Evolutionary conservation across 2,888 invertebrate species (phyloP).

Genomic region (Onchidella celtica): DNA sequence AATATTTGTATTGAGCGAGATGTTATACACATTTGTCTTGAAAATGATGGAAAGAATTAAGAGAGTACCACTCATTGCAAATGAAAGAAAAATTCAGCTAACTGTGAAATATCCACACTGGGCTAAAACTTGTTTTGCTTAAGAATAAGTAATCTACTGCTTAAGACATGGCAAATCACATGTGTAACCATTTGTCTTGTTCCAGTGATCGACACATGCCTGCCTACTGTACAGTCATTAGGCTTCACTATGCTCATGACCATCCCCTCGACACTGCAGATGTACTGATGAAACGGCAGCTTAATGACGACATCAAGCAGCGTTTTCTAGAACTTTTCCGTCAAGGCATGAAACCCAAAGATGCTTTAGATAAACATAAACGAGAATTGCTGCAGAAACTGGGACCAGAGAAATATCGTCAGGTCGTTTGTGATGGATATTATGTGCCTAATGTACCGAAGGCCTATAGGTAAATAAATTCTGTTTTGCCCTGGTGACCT

Average conservation of each 20-base stretch:
- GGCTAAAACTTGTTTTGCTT: too few species aligned
- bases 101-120: too few species aligned
- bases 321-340: slow-evolving; percentile 41
- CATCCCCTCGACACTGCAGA: slow-evolving; percentile 38
- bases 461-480: slow-evolving; percentile 31
- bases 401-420: slow-evolving; percentile 36
- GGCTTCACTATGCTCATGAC: slow-evolving; percentile 38
- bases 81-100: too few species aligned
- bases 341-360: slow-evolving; percentile 45
- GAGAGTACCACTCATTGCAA: too few species aligned
- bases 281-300: slow-evolving; percentile 31
- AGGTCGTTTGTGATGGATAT: slow-evolving; percentile 41
- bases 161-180: too few species aligned
- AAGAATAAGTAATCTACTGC: too few species aligned
- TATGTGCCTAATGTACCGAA: slow-evolving; percentile 42
- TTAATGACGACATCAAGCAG: slow-evolving; percentile 32
- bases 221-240: slow-evolving; percentile 17
- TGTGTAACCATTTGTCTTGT: too few species aligned
- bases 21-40: too few species aligned
- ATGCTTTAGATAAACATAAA: slow-evolving; percentile 45
- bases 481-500: neutral
- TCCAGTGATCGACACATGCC: slow-evolving; percentile 41
- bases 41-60: too few species aligned
- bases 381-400: slow-evolving; percentile 27
- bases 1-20: too few species aligned